These are phyloP conservation scores for Drosophila antonietae DNA, from an alignment of 2,888 invertebrate species.

Conservation along the genomic window DNA sequence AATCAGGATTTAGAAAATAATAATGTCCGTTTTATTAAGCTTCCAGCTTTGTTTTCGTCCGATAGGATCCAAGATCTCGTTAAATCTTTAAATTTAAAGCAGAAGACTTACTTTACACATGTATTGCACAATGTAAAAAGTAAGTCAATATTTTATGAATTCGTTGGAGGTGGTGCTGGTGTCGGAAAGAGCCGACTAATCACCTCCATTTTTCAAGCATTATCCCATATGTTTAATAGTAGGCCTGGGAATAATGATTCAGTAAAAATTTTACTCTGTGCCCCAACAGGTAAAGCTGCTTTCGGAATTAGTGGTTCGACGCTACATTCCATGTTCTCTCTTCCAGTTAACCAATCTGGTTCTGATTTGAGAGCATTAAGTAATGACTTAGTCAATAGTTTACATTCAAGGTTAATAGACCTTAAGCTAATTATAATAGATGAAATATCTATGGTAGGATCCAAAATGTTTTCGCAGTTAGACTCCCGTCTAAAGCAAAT, in stretches of 20 bases:
- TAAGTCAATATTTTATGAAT: not conserved
- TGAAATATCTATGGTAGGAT: not conserved
- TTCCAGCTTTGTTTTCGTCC: too few species aligned
- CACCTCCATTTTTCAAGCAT: conserved; percentile 2
- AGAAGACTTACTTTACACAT: too few species aligned
- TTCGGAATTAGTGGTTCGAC: conserved; percentile 1
- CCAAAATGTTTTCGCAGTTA: not conserved
- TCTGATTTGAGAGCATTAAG: not conserved
- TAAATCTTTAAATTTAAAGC: too few species aligned
- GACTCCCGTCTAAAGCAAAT: not conserved
- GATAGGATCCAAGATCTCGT: too few species aligned
- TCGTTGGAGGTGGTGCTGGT: not conserved
- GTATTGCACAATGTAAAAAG: too few species aligned
- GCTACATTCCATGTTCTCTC: not conserved
- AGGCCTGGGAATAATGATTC: not conserved
- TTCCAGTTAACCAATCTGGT: not conserved
- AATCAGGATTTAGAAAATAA: too few species aligned
- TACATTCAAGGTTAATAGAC: conserved; percentile 1
- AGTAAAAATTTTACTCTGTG: not conserved
- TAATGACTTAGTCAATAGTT: not conserved
- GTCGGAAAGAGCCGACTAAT: not conserved
- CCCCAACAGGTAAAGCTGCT: conserved; percentile 2
- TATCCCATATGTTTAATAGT: not conserved
- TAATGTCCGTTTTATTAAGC: too few species aligned
- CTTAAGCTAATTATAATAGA: not conserved